Conservation (phyloP, 1,140 invertebrate genomes). For the Drosophila sucinea region DNA sequence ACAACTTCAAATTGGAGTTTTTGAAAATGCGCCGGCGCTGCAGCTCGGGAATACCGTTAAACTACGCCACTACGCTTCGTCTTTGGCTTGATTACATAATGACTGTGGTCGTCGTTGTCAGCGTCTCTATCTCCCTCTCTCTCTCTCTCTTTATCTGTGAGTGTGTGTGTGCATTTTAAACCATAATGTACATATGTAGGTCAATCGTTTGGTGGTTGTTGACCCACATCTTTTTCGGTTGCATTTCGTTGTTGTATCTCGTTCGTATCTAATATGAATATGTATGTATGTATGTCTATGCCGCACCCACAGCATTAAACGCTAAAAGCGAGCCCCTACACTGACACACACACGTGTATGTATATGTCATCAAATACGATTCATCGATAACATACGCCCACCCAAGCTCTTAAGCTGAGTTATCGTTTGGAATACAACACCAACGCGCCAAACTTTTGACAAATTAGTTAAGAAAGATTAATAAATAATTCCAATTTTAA, state of each 20-base stretch:
- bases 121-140: not conserved
- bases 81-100: conserved; percentile 69
- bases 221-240: conserved; percentile 74
- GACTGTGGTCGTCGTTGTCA: conserved; percentile 23
- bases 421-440: conserved; percentile 18
- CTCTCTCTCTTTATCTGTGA: conserved; percentile 24
- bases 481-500: conserved; percentile 9
- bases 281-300: conserved; percentile 18
- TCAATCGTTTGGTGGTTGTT: conserved; percentile 79
- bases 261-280: conserved; percentile 28
- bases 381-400: conserved; percentile 32
- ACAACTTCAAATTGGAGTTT: conserved; percentile 69
- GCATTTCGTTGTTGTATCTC: conserved; percentile 35
- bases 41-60: conserved; percentile 68
- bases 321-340: conserved; percentile 35
- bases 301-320: conserved; percentile 43
- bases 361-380: conserved; percentile 28
- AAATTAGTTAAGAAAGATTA: conserved; percentile 7
- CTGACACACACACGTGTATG: conserved; percentile 4
- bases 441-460: conserved; percentile 13
- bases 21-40: conserved; percentile 68
- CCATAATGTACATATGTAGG: conserved; percentile 53
- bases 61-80: conserved; percentile 36
- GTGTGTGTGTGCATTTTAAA: conserved; percentile 67
- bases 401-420: conserved; percentile 19